Base-by-base conservation (phyloP, 2,797 vertebrate species). In the Cyprinodon diabolis region DNA sequence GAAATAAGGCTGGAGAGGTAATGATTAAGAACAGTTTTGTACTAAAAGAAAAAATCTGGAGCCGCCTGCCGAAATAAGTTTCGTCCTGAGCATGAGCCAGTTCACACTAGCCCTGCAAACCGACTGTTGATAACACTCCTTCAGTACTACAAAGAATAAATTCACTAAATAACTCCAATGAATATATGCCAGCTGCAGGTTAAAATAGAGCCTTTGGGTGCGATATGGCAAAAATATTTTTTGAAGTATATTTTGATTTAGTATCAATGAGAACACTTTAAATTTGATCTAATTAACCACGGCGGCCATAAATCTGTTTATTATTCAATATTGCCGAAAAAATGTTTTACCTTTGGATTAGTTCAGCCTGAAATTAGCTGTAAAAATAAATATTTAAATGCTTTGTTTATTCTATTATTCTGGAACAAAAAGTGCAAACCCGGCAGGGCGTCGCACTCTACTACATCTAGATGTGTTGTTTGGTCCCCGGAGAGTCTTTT, bases 391-490 rank as follows among this genome's bases (percentile, higher is more conserved):
- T 12, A n/a, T 17, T 21, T 17, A 45, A 45, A 6, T n/a, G 21
- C 4, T 45, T 13, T 45, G 10, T 48, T 14, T 3, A 14, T 48
- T 48, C 47, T 14, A 10, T 63, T 43, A 43, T 43, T 63, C 37
- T 63, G 5, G 2, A 11, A 45, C 4, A 11, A 63, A 45, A 3
- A 40, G 35, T 37, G 19, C 17, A 19, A n/a, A 43, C 10, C 15
- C 80, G 68, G 48, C 47, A 69, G 23, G 72, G 55, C 65, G 49
- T 56, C 66, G 76, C 78, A 75, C 58, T 10, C 1, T 58, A 25
- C 3, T 79, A 62, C 83, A 86, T 91, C 76, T 79, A 74, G 80
- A 72, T 73, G 71, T 77, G 17, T 69, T 79, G n/a, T 58, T 58
- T 30, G 60, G 66, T 45, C 37, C 63, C 7, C 69, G 55, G 70